Base-by-base conservation (phyloP, 2,113 vertebrate genomes). In the Meles meles region DNA sequence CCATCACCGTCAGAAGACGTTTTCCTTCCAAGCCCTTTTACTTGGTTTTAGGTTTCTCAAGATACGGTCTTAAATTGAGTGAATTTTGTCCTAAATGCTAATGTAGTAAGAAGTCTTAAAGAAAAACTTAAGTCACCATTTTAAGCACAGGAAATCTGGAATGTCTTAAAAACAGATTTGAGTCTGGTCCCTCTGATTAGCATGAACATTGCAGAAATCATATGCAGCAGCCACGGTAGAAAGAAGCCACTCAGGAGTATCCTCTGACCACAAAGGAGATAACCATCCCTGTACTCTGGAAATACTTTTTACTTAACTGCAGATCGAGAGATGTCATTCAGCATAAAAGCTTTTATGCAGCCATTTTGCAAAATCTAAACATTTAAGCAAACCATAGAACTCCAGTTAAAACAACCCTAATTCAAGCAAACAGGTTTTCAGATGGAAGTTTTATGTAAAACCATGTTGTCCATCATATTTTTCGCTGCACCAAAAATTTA, bases 1-100 rank as follows among this genome's bases (percentile, higher is more conserved):
- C 44, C 29, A 34, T 20, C 8, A 8, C 5, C 57, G 21, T 57
- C 37, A 90, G 42, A 71, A 91, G 72, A 89, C 23, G 27, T 74
- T 61, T 92, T 88, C 76, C 59, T 88, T 86, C 31, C 42, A 76
- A 47, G 10, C 25, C 42, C 55, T 96, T 90, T 39, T 6, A 5
- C 13, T 88, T 79, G 55, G 61, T 80, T 72, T 96, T 71, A 84
- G 39, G 52, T 97, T 86, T 96, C 77, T 88, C 57, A 76, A 91
- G 47, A 85, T 34, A 39, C 17, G 21, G 44, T 83, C 76, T 80
- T 87, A 76, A 34, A 49, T 6, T 63, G 17, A 88, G 6, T 42
- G 39, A n/a, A 79, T 72, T 21, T 65, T 81, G 81, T 67, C 42
- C 90, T 74, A 77, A 61, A 57, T 79, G 77, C 8, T 79, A 42